Percentiles rank a stretch among this genome's conserved stretches.
These are phyloP conservation scores for Remorina albescens DNA, from an alignment of 2,797 vertebrate genomes.

Conservation along the genomic window DNA sequence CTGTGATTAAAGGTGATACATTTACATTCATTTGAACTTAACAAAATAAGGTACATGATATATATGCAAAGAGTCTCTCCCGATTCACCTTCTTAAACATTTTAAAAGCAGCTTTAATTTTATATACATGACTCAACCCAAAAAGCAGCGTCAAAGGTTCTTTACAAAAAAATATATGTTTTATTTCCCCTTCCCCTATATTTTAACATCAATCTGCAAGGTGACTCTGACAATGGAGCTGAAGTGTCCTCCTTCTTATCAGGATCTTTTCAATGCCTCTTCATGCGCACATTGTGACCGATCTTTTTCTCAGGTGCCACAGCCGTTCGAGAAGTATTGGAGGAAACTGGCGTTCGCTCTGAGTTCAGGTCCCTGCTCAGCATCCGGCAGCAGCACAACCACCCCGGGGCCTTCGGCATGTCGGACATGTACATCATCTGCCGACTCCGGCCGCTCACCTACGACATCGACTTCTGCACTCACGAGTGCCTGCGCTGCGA, in stretches of 20 bases:
- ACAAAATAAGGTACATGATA: slow-evolving; percentile 50
- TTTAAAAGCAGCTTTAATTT: slow-evolving; percentile 76
- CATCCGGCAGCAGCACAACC: slow-evolving; percentile 93
- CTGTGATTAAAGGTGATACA: slow-evolving; percentile 38
- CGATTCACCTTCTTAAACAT: slow-evolving; percentile 50
- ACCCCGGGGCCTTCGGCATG: slow-evolving; percentile 92
- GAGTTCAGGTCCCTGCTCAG: slow-evolving; percentile 94
- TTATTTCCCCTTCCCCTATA: slow-evolving; percentile 5
- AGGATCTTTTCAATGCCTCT: slow-evolving; percentile 27
- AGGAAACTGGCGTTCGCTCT: slow-evolving; percentile 93
- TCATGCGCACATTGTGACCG: not conserved
- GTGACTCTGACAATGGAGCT: slow-evolving; percentile 20
- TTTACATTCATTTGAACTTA: slow-evolving; percentile 71
- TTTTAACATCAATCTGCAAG: slow-evolving; percentile 16
- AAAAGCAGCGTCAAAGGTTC: slow-evolving; percentile 67
- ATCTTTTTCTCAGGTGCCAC: slow-evolving; percentile 85
- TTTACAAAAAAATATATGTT: slow-evolving; percentile 42
- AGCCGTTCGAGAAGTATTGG: slow-evolving; percentile 93
- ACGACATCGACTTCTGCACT: slow-evolving; percentile 89
- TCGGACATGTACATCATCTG: slow-evolving; percentile 96
- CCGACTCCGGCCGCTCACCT: slow-evolving; percentile 89
- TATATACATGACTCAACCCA: slow-evolving; percentile 42
- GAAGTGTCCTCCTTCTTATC: slow-evolving; percentile 1
- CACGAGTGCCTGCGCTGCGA: slow-evolving; percentile 93
- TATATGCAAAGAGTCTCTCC: slow-evolving; percentile 33